Percentiles rank a stretch among this genome's conserved stretches.
phyloP scores from a whole-genome alignment of 2,888 invertebrate species.

The Andrena bucephala region DNA sequence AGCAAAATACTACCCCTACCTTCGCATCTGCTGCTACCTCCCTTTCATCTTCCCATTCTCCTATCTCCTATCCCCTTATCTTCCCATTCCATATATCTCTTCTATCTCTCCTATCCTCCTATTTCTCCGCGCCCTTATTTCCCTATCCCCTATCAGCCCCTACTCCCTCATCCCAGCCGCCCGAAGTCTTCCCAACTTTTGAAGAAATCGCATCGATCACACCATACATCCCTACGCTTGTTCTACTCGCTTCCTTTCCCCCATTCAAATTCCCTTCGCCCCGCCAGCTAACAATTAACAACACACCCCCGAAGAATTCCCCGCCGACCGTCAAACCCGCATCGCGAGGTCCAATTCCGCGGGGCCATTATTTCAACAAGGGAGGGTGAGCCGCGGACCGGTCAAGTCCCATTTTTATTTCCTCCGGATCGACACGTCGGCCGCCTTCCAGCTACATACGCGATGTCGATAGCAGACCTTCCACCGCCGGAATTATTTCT shows the following conservation, averaged over 20 bases:
- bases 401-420: constrained; percentile 60
- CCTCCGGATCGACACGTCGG: constrained; percentile 33
- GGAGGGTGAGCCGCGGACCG: background rate
- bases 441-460: constrained; percentile 47
- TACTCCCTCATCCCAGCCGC: too few species aligned
- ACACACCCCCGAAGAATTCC: too few species aligned
- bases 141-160: background rate
- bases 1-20: background rate
- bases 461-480: constrained; percentile 71
- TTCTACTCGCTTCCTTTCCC: background rate
- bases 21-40: background rate
- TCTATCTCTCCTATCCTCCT: background rate
- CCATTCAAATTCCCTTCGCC: background rate
- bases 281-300: too few species aligned
- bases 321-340: too few species aligned
- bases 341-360: background rate
- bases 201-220: too few species aligned
- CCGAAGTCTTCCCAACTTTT: too few species aligned
- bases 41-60: background rate
- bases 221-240: too few species aligned
- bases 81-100: background rate
- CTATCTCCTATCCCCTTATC: background rate
- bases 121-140: background rate
- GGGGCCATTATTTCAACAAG: constrained; percentile 16
- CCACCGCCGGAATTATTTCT: constrained; percentile 69